Conservation (phyloP, 2,888 invertebrate genomes). For the Dasysyrphus tricinctus region DNA sequence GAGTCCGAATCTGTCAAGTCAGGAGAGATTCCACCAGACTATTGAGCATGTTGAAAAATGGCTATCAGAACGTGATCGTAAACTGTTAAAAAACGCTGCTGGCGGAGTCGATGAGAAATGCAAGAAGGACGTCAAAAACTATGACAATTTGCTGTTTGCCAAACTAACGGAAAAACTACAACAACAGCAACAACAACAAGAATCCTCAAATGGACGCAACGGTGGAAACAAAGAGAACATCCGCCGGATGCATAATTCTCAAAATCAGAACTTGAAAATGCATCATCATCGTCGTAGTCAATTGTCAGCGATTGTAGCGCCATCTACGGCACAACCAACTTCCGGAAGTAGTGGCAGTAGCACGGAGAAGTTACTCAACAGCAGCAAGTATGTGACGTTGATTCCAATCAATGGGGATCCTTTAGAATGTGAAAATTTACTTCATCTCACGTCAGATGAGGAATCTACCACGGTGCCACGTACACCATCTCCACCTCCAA, state of each 20-base stretch:
- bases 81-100: slow-evolving; percentile 68
- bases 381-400: slow-evolving; percentile 77
- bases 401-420: slow-evolving; percentile 79
- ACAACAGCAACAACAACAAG: slow-evolving; percentile 77
- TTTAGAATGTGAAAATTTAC: slow-evolving; percentile 80
- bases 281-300: slow-evolving; percentile 75
- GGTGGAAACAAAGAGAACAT: slow-evolving; percentile 75
- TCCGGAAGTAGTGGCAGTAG: slow-evolving; percentile 62
- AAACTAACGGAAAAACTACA: slow-evolving; percentile 82
- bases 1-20: slow-evolving; percentile 78
- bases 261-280: slow-evolving; percentile 73
- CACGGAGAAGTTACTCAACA: slow-evolving; percentile 65
- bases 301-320: slow-evolving; percentile 64
- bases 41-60: slow-evolving; percentile 85
- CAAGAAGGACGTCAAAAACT: slow-evolving; percentile 81
- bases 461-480: slow-evolving; percentile 75
- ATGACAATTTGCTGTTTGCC: slow-evolving; percentile 82
- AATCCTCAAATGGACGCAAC: slow-evolving; percentile 60
- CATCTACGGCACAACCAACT: slow-evolving; percentile 52
- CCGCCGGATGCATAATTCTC: slow-evolving; percentile 77
- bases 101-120: slow-evolving; percentile 76
- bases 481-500: slow-evolving; percentile 68
- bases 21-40: slow-evolving; percentile 79
- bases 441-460: slow-evolving; percentile 79
- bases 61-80: slow-evolving; percentile 80